A percentile compares a stretch with the other conserved stretches of the same genome.
Evolutionary conservation across 2,113 vertebrate genomes (phyloP).

Genomic region (Puma concolor): DNA sequence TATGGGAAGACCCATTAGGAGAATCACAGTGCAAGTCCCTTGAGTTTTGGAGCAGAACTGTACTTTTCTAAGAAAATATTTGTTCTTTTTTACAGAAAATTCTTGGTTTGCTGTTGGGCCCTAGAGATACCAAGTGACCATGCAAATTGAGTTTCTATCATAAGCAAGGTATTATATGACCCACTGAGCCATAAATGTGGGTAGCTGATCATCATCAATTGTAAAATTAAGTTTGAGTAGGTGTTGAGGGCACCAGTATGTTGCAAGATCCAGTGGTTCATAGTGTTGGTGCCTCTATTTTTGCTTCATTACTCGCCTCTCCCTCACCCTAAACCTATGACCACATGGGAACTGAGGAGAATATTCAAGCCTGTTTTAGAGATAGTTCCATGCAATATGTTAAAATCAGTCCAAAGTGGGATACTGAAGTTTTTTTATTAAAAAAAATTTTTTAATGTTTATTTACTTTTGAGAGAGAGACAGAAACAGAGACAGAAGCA

Average conservation of each 20-base stretch:
- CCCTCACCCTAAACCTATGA: neutral
- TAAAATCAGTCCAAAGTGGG: neutral
- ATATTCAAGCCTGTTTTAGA: neutral
- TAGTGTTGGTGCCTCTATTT: neutral
- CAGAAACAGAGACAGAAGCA: too few species aligned
- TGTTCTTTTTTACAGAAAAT: neutral
- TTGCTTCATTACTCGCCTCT: neutral
- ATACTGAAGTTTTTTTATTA: neutral
- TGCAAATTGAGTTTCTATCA: neutral
- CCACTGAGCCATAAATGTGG: neutral
- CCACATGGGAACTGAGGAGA: neutral
- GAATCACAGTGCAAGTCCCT: neutral
- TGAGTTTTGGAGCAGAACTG: neutral
- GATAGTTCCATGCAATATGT: neutral
- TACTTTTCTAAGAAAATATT: neutral
- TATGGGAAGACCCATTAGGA: neutral
- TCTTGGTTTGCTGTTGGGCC: neutral
- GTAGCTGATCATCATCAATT: neutral
- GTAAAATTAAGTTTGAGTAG: neutral
- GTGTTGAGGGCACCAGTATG: neutral
- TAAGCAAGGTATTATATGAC: neutral
- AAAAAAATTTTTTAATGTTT: too few species aligned
- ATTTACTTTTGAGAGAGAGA: too few species aligned
- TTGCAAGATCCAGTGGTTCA: neutral
- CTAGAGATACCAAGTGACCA: neutral